Conservation (phyloP, 2,113 vertebrate species). For the Spea multiplicata region DNA sequence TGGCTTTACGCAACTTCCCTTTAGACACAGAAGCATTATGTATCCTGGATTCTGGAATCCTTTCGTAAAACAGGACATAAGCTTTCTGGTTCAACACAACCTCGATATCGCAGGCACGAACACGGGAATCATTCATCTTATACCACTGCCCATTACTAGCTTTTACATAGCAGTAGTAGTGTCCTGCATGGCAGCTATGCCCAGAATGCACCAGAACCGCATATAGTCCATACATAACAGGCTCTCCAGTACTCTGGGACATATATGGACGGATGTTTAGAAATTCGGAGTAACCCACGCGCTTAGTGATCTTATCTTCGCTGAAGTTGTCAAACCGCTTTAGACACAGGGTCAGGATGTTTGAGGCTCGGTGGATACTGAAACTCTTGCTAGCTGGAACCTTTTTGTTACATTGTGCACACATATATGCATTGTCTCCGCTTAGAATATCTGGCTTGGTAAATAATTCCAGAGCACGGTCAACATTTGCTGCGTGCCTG, state of each 20-base stretch:
- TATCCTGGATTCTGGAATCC: conserved; percentile 78
- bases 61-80: conserved; percentile 90
- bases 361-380: conserved; percentile 86
- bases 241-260: conserved; percentile 82
- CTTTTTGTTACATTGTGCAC: conserved; percentile 90
- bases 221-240: conserved; percentile 85
- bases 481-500: conserved; percentile 80
- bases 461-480: conserved; percentile 85
- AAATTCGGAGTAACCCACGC: conserved; percentile 88
- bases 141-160: conserved; percentile 97
- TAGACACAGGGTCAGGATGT: conserved; percentile 84
- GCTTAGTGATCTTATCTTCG: conserved; percentile 93
- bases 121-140: conserved; percentile 93
- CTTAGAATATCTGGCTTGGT: conserved; percentile 86
- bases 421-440: conserved; percentile 95
- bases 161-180: conserved; percentile 97
- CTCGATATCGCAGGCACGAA: conserved; percentile 88
- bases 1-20: conserved; percentile 57
- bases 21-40: conserved; percentile 63
- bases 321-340: conserved; percentile 90
- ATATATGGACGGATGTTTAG: conserved; percentile 90
- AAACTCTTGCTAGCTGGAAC: conserved; percentile 90
- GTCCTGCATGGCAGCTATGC: conserved; percentile 89
- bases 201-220: conserved; percentile 94
- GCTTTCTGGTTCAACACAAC: conserved; percentile 96